Evolutionary conservation across 2,113 vertebrate species (phyloP).

Genomic region (Psephotus haematonotus): DNA sequence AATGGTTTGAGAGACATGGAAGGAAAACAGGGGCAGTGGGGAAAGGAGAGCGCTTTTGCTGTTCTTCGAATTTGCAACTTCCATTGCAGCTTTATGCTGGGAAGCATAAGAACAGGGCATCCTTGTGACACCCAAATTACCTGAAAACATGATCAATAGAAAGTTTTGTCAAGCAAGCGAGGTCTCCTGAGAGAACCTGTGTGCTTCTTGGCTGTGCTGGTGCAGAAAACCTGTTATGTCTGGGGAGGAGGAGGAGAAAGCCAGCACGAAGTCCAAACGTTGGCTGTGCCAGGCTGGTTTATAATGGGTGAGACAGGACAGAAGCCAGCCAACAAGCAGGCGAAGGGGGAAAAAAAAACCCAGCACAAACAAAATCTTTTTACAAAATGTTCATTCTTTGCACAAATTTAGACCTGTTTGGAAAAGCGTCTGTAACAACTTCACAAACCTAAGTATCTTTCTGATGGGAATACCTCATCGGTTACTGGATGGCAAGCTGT

Average conservation of each 20-base stretch:
- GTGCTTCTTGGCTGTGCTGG: neutral
- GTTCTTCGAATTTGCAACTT: neutral
- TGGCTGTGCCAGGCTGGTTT: neutral
- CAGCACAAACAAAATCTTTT: neutral
- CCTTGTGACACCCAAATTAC: neutral
- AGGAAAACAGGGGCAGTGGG: neutral
- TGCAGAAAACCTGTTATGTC: neutral
- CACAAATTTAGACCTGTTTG: rapidly evolving
- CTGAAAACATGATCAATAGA: neutral
- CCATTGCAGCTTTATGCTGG: neutral
- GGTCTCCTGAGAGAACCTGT: neutral
- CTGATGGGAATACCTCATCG: neutral
- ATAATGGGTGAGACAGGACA: neutral
- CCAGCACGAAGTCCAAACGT: neutral
- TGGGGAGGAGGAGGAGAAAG: neutral
- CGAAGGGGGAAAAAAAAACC: neutral
- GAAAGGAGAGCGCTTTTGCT: neutral
- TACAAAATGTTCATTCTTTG: neutral
- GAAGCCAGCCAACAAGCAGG: neutral
- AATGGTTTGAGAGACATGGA: neutral
- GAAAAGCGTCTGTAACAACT: neutral
- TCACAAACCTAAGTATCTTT: neutral
- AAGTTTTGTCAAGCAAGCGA: neutral
- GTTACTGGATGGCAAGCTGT: neutral
- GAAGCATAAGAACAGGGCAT: neutral